phyloP scores from a whole-genome alignment of 2,113 vertebrate species.

The Craseonycteris thonglongyai region DNA sequence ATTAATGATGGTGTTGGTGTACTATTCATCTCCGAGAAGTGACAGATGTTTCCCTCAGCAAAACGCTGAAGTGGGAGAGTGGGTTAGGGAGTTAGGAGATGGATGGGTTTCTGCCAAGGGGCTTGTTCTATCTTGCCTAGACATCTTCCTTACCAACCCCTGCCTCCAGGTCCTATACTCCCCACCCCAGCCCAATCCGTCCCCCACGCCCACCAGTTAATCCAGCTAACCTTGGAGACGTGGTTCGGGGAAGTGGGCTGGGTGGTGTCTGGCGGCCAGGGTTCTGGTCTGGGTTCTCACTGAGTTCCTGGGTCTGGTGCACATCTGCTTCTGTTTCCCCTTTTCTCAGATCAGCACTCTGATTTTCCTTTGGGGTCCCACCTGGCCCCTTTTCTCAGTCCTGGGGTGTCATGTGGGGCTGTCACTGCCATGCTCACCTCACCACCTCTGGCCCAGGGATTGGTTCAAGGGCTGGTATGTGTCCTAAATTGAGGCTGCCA shows the following conservation, averaged over 20 bases:
- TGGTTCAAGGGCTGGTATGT: background rate
- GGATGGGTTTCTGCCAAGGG: conserved; percentile 35
- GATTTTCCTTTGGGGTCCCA: background rate
- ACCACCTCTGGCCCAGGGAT: background rate
- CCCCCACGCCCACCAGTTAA: fast-evolving
- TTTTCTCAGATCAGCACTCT: background rate
- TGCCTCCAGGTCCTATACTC: background rate
- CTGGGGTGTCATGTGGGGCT: background rate
- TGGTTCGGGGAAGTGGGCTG: fast-evolving
- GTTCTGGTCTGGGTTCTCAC: background rate
- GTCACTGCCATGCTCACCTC: too few species aligned
- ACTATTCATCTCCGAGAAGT: conserved; percentile 45
- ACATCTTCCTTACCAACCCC: background rate
- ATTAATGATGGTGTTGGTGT: conserved; percentile 58
- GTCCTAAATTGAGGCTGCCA: background rate
- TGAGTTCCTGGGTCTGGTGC: background rate
- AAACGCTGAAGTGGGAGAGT: background rate
- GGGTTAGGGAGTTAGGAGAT: background rate
- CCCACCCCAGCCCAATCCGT: fast-evolving
- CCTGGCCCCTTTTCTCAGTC: background rate
- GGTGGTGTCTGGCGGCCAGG: background rate
- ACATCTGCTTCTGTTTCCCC: background rate
- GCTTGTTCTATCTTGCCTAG: background rate
- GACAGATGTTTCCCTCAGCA: conserved; percentile 56
- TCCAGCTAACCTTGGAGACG: background rate